Evolutionary conservation across 2,113 vertebrate genomes (phyloP).

Genomic region (Columba livia): DNA sequence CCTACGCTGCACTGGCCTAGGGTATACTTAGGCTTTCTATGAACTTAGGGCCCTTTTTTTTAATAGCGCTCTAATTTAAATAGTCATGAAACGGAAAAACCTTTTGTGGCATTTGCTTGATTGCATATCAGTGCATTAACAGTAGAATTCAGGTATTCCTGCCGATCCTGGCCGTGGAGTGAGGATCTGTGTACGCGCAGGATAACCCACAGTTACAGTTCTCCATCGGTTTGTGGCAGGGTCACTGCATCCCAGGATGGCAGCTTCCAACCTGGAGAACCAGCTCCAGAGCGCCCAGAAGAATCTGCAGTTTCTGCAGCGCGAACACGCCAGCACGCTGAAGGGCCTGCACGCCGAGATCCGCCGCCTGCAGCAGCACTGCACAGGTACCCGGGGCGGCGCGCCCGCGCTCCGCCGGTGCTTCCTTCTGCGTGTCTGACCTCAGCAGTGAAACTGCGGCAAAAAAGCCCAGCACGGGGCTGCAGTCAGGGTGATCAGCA

Average conservation of each 20-base stretch:
- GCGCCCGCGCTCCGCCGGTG: accelerated
- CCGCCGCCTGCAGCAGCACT: constrained; percentile 92
- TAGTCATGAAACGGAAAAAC: not conserved
- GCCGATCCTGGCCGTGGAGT: not conserved
- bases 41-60: not conserved
- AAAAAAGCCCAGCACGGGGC: not conserved
- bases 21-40: not conserved
- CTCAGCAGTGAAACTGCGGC: not conserved
- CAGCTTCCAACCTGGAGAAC: constrained; percentile 90
- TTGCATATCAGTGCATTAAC: accelerated
- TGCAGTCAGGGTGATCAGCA: accelerated
- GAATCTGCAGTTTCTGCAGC: constrained; percentile 94
- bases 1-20: not conserved
- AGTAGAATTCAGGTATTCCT: not conserved
- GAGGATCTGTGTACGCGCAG: no score
- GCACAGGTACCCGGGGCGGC: constrained; percentile 81
- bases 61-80: not conserved
- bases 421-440: not conserved
- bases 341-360: constrained; percentile 93
- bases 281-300: constrained; percentile 97
- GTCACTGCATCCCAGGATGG: constrained; percentile 80
- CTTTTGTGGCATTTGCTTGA: not conserved
- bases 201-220: not conserved
- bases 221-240: not conserved
- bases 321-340: constrained; percentile 90